Percentiles rank a stretch among this genome's conserved stretches.
phyloP scores from a whole-genome alignment of 2,888 invertebrate species.

The Cheilosia variabilis region DNA sequence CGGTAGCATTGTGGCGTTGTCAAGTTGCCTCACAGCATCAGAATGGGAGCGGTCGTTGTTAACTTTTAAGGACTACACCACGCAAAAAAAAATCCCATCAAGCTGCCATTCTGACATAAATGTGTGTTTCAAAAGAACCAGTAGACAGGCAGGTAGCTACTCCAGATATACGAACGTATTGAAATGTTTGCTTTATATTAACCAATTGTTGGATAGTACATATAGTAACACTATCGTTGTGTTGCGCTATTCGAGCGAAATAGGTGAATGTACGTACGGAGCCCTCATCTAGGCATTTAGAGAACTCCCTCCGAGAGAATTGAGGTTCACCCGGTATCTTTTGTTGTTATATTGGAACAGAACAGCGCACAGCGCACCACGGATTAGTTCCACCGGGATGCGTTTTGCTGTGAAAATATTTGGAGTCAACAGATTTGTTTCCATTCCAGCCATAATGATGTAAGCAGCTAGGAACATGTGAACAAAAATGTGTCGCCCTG shows the following conservation, averaged over 20 bases:
- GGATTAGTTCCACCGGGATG: constrained; percentile 42
- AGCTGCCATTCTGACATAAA: not conserved
- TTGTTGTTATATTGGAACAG: constrained; percentile 36
- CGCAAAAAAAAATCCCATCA: not conserved
- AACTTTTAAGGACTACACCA: not conserved
- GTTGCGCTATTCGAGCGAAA: constrained; percentile 15
- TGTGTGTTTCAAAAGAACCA: not conserved
- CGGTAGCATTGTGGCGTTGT: constrained; percentile 42
- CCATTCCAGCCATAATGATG: not conserved
- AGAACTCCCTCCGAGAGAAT: constrained; percentile 11
- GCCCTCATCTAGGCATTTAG: not conserved
- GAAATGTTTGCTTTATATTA: constrained; percentile 44
- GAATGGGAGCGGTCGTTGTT: constrained; percentile 13
- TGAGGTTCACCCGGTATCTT: not conserved
- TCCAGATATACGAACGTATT: constrained; percentile 5
- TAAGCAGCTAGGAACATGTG: not conserved
- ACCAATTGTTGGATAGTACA: constrained; percentile 30
- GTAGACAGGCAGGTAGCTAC: not conserved
- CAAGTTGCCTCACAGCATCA: constrained; percentile 21
- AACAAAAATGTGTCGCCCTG: not conserved
- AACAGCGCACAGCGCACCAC: constrained; percentile 2
- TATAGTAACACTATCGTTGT: not conserved
- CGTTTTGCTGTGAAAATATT: constrained; percentile 5
- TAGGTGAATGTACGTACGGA: constrained; percentile 11
- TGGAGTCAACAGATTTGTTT: constrained; percentile 4